Conservation (phyloP, 2,113 vertebrate species). For the Lasiurus borealis region DNA sequence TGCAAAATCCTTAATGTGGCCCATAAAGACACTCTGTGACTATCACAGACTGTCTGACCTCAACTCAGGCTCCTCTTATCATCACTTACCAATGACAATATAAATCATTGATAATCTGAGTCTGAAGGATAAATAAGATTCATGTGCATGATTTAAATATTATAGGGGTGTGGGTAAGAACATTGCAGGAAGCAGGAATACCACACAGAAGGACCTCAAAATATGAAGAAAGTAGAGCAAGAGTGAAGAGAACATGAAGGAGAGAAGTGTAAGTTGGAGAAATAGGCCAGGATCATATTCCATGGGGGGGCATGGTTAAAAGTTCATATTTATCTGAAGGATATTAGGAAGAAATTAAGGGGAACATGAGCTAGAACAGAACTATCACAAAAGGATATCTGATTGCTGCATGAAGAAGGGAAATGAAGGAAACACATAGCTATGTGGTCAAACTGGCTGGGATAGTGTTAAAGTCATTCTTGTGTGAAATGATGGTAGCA, state of each 20-base stretch:
- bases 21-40: neutral
- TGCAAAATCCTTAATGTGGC: neutral
- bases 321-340: neutral
- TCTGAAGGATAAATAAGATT: neutral
- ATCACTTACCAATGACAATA: neutral
- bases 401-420: neutral
- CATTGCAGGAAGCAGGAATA: neutral
- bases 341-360: neutral
- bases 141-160: neutral
- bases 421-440: neutral
- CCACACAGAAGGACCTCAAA: neutral
- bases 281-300: neutral
- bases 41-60: too few relatives aligned
- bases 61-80: fast-evolving
- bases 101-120: neutral
- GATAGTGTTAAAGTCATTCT: neutral
- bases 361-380: neutral
- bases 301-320: neutral
- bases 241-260: neutral
- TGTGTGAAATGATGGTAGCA: neutral
- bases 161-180: neutral
- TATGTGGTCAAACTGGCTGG: neutral
- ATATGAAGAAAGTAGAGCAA: neutral
- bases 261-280: neutral
- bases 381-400: neutral